Conservation (phyloP, 1,140 invertebrate species). For the Polypedilum pembai region DNA sequence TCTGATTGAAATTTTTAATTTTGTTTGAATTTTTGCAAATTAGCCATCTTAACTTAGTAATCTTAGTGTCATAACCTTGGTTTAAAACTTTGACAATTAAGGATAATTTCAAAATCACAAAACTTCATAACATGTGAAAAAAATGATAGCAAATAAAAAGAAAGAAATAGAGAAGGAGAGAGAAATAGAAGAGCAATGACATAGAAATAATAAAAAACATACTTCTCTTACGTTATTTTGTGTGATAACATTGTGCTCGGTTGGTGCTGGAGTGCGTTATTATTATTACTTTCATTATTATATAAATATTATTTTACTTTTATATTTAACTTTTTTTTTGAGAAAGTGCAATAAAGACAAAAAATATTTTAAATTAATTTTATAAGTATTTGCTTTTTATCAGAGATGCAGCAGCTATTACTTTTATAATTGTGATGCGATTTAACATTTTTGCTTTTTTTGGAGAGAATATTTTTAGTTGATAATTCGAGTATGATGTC, state of each 20-base stretch:
- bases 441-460: background rate
- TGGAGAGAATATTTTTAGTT: background rate
- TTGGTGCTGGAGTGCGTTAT: conserved; percentile 18
- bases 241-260: conserved; percentile 26
- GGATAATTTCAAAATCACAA: no score
- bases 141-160: background rate
- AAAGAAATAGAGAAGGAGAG: background rate
- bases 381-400: background rate
- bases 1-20: no score
- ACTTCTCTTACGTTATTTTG: conserved; percentile 27
- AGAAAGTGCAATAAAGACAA: conserved; percentile 4
- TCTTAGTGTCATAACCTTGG: no score
- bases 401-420: conserved; percentile 17
- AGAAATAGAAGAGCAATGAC: background rate
- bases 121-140: background rate
- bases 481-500: background rate
- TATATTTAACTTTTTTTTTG: background rate
- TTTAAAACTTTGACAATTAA: no score
- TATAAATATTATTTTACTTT: background rate
- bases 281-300: conserved; percentile 2
- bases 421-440: background rate
- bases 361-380: conserved; percentile 9
- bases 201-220: conserved; percentile 15
- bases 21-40: no score
- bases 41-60: no score